Base-by-base conservation (phyloP, 35 echinoderm and acorn worm genomes). In the Lytechinus pictus region DNA sequence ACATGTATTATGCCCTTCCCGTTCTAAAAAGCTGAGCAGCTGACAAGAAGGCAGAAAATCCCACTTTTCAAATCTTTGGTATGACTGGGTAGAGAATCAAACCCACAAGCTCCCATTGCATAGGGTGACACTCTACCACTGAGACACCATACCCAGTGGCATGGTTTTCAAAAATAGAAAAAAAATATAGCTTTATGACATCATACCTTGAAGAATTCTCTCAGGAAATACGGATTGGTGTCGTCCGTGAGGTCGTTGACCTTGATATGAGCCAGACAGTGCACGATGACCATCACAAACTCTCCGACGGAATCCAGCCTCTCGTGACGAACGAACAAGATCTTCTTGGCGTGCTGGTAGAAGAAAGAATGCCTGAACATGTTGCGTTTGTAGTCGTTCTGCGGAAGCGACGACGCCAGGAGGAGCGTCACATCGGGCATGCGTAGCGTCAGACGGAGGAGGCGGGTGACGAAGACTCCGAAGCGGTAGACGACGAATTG, bases 291-390 rank as follows among this genome's bases (percentile, higher is more conserved):
- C 98, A 98, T 98, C 27, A 99, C 94, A 54, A 99, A 99, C 66
- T 99, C 98, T 13, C 98, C 98, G 2, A 99, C 98, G 1, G 98
- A 99, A 54, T 98, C 98, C 89, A 99, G 94, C 27, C 98, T 86
- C 95, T 99, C 98, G 61, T 96, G 97, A 6, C 98, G 91, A 2
- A 99, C 89, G 54, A 99, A 99, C 61, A 99, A 92, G 87, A 99
- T 99, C 54, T 97, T 97, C 86, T 96, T 95, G 56, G 98, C 98
- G 51, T 97, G 98, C 94, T 99, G 98, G 92, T 93, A 93, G 94
- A 99, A 99, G 98, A 99, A 99, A 1, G 98, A 99, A 53, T 97
- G 96, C 10, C 98, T 54, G 97, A 98, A 99, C 98, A 99, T 99
- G 92, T 99, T 99, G 52, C 95, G 94, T 57, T 96, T 86, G 94